Conservation (phyloP, 2,113 vertebrate genomes). For the Pygoscelis antarcticus region DNA sequence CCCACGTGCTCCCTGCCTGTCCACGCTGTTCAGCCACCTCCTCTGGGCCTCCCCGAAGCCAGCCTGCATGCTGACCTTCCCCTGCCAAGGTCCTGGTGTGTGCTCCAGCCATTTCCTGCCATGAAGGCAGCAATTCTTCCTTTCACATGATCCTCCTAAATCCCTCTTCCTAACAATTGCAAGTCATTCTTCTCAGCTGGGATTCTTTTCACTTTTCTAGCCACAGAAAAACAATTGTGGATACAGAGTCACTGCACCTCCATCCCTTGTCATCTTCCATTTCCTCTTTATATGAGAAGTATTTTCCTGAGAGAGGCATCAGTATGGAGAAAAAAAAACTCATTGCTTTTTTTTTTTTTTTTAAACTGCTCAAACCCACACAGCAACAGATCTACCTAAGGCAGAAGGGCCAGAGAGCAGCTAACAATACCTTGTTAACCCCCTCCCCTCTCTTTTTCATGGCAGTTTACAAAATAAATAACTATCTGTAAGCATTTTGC, state of each 20-base stretch:
- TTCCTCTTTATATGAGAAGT: background rate
- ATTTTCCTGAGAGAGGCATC: conserved; percentile 14
- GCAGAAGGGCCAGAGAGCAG: background rate
- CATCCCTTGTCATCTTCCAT: background rate
- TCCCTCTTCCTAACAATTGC: background rate
- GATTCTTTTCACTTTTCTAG: background rate
- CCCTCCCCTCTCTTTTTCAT: background rate
- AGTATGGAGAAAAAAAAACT: background rate
- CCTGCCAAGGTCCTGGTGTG: background rate
- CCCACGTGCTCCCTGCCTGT: fast-evolving
- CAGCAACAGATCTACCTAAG: background rate
- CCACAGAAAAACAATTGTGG: background rate
- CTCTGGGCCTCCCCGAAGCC: background rate
- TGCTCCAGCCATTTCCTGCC: conserved; percentile 32
- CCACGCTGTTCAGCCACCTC: background rate
- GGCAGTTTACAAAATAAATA: background rate
- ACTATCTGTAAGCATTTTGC: background rate
- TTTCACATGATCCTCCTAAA: conserved; percentile 27
- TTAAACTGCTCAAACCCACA: background rate
- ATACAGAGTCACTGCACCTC: conserved; percentile 4
- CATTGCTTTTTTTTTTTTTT: background rate
- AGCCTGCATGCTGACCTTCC: background rate
- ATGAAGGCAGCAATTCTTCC: background rate
- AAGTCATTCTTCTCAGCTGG: background rate
- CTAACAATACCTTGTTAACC: background rate